Conservation (phyloP, 2,888 invertebrate genomes). For the Andrena fulva region DNA sequence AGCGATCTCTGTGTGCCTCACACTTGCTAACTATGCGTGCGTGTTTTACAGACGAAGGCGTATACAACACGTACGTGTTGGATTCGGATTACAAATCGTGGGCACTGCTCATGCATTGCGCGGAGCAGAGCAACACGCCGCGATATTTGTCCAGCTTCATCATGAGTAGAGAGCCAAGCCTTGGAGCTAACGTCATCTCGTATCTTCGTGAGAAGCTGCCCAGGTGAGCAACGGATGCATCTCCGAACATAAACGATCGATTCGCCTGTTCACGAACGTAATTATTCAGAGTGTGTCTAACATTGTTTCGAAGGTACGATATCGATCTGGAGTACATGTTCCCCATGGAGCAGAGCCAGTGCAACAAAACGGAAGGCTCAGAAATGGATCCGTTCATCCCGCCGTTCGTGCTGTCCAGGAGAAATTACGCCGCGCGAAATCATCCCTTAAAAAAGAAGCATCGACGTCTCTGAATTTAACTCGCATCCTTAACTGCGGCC, state of each 20-base stretch:
- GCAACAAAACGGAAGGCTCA: constrained; percentile 84
- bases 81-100: constrained; percentile 94
- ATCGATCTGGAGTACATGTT: constrained; percentile 95
- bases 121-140: constrained; percentile 92
- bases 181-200: constrained; percentile 90
- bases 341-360: constrained; percentile 91
- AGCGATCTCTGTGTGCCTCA: too few relatives aligned
- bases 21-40: background rate
- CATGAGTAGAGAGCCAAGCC: constrained; percentile 88
- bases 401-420: constrained; percentile 72
- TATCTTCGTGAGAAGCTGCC: constrained; percentile 92
- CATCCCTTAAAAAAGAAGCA: constrained; percentile 85
- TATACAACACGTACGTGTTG: constrained; percentile 94
- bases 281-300: constrained; percentile 9
- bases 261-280: background rate
- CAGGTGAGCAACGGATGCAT: constrained; percentile 76
- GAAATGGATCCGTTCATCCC: constrained; percentile 79
- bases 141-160: constrained; percentile 94
- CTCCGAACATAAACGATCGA: background rate
- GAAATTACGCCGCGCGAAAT: constrained; percentile 77
- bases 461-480: constrained; percentile 59
- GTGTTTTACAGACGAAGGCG: constrained; percentile 90
- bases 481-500: background rate
- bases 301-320: constrained; percentile 87
- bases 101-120: constrained; percentile 94